These are phyloP conservation scores for Leptinotarsa haldemani DNA, from an alignment of 2,888 invertebrate genomes.

Conservation along the genomic window DNA sequence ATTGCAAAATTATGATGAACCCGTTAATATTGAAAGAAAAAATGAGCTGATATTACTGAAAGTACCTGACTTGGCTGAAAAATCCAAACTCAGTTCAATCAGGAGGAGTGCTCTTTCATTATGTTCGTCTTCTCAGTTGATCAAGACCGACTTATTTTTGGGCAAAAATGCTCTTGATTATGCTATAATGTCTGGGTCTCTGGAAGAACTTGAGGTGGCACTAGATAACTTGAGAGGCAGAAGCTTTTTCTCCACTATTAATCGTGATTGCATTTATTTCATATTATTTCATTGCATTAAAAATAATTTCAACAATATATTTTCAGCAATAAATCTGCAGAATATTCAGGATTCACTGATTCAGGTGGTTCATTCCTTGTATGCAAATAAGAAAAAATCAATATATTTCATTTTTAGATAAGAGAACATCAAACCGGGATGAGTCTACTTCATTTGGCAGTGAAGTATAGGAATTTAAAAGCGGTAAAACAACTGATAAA, in stretches of 20 bases:
- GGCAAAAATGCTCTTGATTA: constrained; percentile 1
- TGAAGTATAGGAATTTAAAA: constrained; percentile 6
- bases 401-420: too few species aligned
- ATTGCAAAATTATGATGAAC: background rate
- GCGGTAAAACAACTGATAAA: constrained; percentile 19
- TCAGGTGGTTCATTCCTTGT: too few species aligned
- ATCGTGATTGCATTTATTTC: constrained; percentile 14
- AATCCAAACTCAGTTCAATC: background rate
- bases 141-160: background rate
- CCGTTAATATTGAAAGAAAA: background rate
- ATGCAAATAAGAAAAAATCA: too few species aligned
- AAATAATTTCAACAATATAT: too few species aligned
- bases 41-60: background rate
- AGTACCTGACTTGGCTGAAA: background rate
- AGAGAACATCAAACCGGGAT: constrained; percentile 10
- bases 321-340: too few species aligned
- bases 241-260: background rate
- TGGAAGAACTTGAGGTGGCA: background rate
- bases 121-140: background rate
- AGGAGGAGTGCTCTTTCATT: background rate
- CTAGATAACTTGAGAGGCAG: background rate
- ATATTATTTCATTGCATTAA: background rate
- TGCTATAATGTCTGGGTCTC: constrained; percentile 7
- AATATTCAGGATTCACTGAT: too few species aligned
- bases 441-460: constrained; percentile 34